Evolutionary conservation across 1,140 invertebrate genomes (phyloP).

Genomic region (Venustaconcha ellipsiformis): DNA sequence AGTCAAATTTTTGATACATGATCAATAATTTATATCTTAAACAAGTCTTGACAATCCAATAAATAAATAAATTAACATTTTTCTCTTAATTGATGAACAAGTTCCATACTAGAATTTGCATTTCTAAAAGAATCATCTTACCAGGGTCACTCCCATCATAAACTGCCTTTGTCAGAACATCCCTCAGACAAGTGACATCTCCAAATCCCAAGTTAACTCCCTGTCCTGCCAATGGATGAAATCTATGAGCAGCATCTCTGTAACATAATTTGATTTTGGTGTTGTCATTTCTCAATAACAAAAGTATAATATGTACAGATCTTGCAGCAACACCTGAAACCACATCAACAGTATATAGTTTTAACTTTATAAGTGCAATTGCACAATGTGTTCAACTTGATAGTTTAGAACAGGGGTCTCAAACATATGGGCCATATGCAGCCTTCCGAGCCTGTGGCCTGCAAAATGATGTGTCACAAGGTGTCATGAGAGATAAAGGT

Average conservation of each 20-base stretch:
- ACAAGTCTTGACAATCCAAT: too few relatives aligned
- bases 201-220: slow-evolving; percentile 98
- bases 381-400: too few relatives aligned
- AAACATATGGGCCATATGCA: too few relatives aligned
- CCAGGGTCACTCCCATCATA: slow-evolving; percentile 82
- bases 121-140: slow-evolving; percentile 60
- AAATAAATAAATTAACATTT: too few relatives aligned
- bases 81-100: too few relatives aligned
- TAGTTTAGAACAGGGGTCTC: background rate
- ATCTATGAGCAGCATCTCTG: slow-evolving; percentile 93
- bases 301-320: background rate
- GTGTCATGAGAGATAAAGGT: too few relatives aligned
- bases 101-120: background rate
- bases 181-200: slow-evolving; percentile 83
- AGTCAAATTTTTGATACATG: too few relatives aligned
- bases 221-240: slow-evolving; percentile 97
- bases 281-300: background rate
- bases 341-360: background rate
- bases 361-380: background rate
- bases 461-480: too few relatives aligned
- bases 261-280: slow-evolving; percentile 18
- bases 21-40: too few relatives aligned
- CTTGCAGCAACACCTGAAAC: background rate
- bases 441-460: too few relatives aligned
- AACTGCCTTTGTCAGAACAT: slow-evolving; percentile 78